Evolutionary conservation across 2,797 vertebrate species (phyloP).

Genomic region (Hypotaenidia okinawae): DNA sequence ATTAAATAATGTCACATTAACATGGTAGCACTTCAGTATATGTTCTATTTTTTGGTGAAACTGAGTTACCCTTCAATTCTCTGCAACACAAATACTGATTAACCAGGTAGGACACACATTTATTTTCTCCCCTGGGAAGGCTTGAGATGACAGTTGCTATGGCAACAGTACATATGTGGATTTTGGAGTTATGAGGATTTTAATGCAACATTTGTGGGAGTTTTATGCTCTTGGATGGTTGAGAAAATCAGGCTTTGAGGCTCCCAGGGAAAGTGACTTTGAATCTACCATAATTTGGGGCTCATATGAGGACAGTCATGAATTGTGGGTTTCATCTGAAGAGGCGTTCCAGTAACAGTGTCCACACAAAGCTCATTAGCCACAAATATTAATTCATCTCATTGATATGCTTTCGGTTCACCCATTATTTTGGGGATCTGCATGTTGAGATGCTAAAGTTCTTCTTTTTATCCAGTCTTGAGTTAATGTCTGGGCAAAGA

Average conservation of each 20-base stretch:
- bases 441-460: neutral
- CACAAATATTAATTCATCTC: neutral
- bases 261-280: neutral
- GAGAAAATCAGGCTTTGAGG: neutral
- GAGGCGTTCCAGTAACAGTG: neutral
- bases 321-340: neutral
- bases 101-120: constrained; percentile 51
- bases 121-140: constrained; percentile 58
- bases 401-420: neutral
- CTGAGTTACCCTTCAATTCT: constrained; percentile 42
- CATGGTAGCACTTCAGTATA: neutral
- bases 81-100: constrained; percentile 50
- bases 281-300: neutral
- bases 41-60: constrained; percentile 24
- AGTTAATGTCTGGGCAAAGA: neutral
- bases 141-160: constrained; percentile 63
- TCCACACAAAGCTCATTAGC: neutral
- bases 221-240: neutral
- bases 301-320: neutral
- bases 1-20: constrained; percentile 58
- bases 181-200: constrained; percentile 18
- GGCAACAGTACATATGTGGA: constrained; percentile 36
- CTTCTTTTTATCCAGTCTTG: neutral
- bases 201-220: constrained; percentile 17
- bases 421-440: neutral